Conservation (phyloP, 2,113 vertebrate species). For the Hemiprocne comata region DNA sequence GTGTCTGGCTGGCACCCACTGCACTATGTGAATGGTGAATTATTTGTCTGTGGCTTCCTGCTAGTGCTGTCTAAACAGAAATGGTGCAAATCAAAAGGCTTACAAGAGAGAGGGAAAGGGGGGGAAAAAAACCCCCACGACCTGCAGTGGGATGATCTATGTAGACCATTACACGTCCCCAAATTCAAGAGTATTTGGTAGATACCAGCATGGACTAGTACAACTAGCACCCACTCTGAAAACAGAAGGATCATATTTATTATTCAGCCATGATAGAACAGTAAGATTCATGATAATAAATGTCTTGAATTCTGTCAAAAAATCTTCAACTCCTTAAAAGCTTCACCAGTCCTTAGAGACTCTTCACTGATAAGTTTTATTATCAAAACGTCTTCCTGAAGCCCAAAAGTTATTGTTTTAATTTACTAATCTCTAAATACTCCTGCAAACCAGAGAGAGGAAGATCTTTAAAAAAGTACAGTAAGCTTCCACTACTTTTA, state of each 20-base stretch:
- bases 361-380: background rate
- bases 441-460: background rate
- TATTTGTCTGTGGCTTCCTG: background rate
- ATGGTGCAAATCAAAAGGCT: background rate
- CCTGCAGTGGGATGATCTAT: background rate
- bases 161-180: background rate
- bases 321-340: background rate
- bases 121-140: rapidly evolving
- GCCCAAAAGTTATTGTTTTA: background rate
- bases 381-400: background rate
- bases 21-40: background rate
- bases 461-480: background rate
- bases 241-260: background rate
- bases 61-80: background rate
- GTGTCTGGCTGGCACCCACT: background rate
- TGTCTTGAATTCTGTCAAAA: background rate
- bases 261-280: background rate
- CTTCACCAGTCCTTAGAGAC: background rate
- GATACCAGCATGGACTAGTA: background rate
- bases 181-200: background rate
- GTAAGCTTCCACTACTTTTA: background rate
- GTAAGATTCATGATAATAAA: background rate
- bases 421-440: background rate
- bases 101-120: background rate
- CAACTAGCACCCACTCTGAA: background rate